A percentile compares a stretch with the other conserved stretches of the same genome.
phyloP scores from a whole-genome alignment of 2,888 invertebrate genomes.

The Sphinx pinastri region DNA sequence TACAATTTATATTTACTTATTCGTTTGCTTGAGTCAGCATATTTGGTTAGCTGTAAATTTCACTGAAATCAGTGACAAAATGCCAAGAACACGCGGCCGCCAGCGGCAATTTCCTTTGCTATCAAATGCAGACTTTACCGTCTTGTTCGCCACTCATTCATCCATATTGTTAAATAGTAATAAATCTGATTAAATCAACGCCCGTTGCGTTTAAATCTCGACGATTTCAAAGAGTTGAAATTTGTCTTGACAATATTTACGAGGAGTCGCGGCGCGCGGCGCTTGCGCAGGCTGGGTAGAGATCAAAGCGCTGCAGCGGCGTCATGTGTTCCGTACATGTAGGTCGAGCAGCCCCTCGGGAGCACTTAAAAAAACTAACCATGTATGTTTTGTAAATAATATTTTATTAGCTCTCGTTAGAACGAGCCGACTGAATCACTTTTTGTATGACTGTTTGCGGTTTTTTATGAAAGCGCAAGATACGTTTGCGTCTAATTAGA shows the following conservation, averaged over 20 bases:
- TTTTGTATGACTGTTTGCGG: slow-evolving; percentile 14
- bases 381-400: slow-evolving; percentile 78
- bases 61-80: slow-evolving; percentile 18
- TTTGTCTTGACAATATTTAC: slow-evolving; percentile 81
- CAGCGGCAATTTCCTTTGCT: slow-evolving; percentile 41
- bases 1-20: background rate
- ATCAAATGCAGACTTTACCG: slow-evolving; percentile 54
- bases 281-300: slow-evolving; percentile 53
- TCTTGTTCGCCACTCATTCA: slow-evolving; percentile 47
- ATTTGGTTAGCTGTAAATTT: slow-evolving; percentile 5
- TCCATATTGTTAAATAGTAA: slow-evolving; percentile 56
- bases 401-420: slow-evolving; percentile 61
- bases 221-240: slow-evolving; percentile 77
- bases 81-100: slow-evolving; percentile 32
- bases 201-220: slow-evolving; percentile 54
- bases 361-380: slow-evolving; percentile 63
- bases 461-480: background rate
- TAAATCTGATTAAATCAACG: slow-evolving; percentile 73
- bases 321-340: slow-evolving; percentile 64
- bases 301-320: slow-evolving; percentile 58
- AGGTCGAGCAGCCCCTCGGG: slow-evolving; percentile 73
- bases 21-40: background rate
- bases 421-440: slow-evolving; percentile 35
- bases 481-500: background rate
- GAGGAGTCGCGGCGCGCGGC: slow-evolving; percentile 51